Conservation (phyloP, 2,888 invertebrate genomes). For the Magallana nippona region DNA sequence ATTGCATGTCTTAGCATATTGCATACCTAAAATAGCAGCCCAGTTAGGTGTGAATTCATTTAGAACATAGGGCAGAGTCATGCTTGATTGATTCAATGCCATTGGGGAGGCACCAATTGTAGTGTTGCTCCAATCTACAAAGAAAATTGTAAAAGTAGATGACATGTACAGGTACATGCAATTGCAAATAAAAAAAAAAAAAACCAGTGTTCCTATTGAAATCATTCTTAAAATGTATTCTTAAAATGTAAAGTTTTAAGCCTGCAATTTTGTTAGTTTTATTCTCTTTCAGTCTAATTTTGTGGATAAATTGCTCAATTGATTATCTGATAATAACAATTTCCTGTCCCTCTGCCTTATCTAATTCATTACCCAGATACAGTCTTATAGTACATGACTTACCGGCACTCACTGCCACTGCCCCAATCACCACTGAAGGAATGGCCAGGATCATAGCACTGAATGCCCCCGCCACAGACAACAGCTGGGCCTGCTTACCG, state of each 20-base stretch:
- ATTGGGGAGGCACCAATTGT: conserved; percentile 66
- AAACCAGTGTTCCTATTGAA: no score
- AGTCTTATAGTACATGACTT: conserved; percentile 9
- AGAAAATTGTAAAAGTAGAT: background rate
- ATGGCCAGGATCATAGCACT: conserved; percentile 72
- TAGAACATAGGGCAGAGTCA: conserved; percentile 69
- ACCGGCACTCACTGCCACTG: conserved; percentile 71
- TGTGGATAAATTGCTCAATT: no score
- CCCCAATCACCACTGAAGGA: conserved; percentile 75
- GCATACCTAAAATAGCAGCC: conserved; percentile 70
- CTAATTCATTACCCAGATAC: no score
- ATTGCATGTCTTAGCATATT: background rate
- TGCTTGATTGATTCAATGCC: conserved; percentile 54
- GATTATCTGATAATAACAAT: no score
- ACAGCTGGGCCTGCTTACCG: conserved; percentile 65
- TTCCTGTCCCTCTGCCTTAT: no score
- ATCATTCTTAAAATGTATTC: no score
- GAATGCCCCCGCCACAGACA: conserved; percentile 70
- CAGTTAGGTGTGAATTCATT: conserved; percentile 70
- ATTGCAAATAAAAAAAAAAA: no score
- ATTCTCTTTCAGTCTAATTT: no score
- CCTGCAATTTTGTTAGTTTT: no score
- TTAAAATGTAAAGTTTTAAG: no score
- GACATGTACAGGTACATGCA: no score
- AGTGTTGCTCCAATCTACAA: conserved; percentile 73